These are phyloP conservation scores for Nilaparvata lugens DNA, from an alignment of 1,140 invertebrate genomes.

Conservation along the genomic window DNA sequence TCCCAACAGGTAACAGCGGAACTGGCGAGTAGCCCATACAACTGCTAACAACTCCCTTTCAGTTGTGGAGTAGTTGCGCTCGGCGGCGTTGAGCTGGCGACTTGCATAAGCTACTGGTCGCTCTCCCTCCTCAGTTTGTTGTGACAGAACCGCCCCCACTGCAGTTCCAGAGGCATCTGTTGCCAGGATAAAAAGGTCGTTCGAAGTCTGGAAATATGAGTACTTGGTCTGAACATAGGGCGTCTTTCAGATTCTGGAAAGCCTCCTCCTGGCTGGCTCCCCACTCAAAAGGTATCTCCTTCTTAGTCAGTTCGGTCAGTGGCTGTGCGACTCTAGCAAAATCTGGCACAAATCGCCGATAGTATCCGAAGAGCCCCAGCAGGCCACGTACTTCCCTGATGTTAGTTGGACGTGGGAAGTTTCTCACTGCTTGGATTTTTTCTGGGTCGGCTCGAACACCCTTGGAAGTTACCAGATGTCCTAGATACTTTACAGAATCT, in stretches of 20 bases:
- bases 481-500: too few species aligned
- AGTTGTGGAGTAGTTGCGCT: too few species aligned
- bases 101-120: conserved; percentile 28
- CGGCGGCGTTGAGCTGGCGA: too few species aligned
- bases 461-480: too few species aligned
- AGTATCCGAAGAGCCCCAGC: too few species aligned
- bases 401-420: conserved; percentile 35
- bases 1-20: background rate
- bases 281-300: too few species aligned
- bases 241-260: conserved; percentile 34
- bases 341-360: conserved; percentile 34
- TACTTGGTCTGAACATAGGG: conserved; percentile 30
- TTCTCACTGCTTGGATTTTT: conserved; percentile 33
- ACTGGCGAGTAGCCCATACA: too few species aligned
- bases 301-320: conserved; percentile 31
- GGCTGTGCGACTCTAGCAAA: conserved; percentile 33
- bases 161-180: conserved; percentile 30
- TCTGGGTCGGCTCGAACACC: conserved; percentile 36
- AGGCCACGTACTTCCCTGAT: too few species aligned
- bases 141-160: conserved; percentile 28
- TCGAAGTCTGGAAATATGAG: conserved; percentile 32
- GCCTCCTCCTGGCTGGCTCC: background rate
- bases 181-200: conserved; percentile 27
- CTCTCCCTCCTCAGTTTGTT: conserved; percentile 25
- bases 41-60: too few species aligned